These are phyloP conservation scores for Candoia aspera DNA, from an alignment of 2,113 vertebrate genomes.

Conservation along the genomic window DNA sequence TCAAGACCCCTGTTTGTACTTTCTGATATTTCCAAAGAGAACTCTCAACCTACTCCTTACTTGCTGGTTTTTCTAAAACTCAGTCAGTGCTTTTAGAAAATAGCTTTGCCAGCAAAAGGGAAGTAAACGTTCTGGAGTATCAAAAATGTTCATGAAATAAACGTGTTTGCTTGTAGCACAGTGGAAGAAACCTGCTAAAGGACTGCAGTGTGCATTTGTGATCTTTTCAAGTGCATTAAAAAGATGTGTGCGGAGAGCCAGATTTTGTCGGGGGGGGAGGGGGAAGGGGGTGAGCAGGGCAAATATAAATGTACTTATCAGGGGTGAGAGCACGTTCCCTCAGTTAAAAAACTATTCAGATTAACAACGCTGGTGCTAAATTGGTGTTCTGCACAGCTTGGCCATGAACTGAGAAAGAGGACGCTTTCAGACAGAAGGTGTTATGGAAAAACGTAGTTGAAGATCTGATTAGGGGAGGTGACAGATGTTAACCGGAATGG, in stretches of 20 bases:
- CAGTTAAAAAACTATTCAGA: background rate
- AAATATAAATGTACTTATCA: background rate
- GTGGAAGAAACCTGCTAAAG: conserved; percentile 1
- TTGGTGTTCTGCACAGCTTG: background rate
- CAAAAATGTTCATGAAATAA: conserved; percentile 57
- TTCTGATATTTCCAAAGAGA: background rate
- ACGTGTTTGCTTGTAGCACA: background rate
- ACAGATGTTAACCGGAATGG: background rate
- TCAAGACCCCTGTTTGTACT: background rate
- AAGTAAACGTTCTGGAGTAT: conserved; percentile 26
- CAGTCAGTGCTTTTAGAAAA: conserved; percentile 61
- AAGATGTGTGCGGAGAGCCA: background rate
- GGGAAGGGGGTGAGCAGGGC: background rate
- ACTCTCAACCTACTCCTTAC: conserved; percentile 8
- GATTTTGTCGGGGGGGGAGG: background rate
- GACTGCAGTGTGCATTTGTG: background rate
- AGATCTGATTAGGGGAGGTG: background rate
- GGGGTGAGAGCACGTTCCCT: background rate
- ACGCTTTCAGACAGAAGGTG: background rate
- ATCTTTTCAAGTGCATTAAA: no score
- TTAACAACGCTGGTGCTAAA: background rate
- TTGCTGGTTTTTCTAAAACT: conserved; percentile 25
- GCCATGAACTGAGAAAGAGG: background rate
- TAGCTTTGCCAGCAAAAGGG: background rate
- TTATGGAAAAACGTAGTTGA: background rate